Evolutionary conservation across 2,797 vertebrate genomes (phyloP), one percentile per base, ranked within the genome.

Genomic region (Gila robusta): DNA sequence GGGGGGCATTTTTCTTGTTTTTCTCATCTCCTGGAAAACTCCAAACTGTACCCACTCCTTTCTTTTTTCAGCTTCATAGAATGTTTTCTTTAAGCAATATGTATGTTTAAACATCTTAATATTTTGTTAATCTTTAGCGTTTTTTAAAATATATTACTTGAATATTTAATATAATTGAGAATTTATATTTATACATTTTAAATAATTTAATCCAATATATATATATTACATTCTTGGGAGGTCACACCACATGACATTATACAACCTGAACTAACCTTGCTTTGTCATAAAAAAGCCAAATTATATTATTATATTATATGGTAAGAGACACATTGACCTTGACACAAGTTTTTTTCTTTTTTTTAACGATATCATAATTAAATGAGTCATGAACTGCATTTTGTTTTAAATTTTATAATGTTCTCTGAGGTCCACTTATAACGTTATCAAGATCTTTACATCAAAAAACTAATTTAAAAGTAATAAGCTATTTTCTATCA

Each of bases 1-100:
- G 59, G 26, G 35, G 69, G 80, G 32, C 79, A 85, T 74, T 70
- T 32, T 72, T 54, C 49, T n/a, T 35, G 28, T 64, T 79, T 64
- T 78, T 67, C 21, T 67, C 26, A 79, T 41, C 56, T 85, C 8
- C 54, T 81, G 66, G 39, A 19, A 80, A 71, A 69, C 35, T 23
- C 49, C 54, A 56, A 84, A 12, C 35, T 52, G 7, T n/a, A 44
- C 17, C 19, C 32, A 59, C 2, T 17, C 26, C 11, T 2, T 82
- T 37, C n/a, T 56, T 16, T 32, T 67, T 67, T 28, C 10, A 23
- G 6, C 12, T 52, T 54, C 0, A 41, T 56, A 79, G 17, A 10
- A 47, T 28, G 3, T 72, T 49, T 73, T 71, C 10, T 3, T 71
- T 41, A n/a, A 71, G 11, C 12, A 67, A 35, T 35, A 70, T 70